Conservation (phyloP, 2,113 vertebrate genomes). For the Tapirus terrestris region DNA sequence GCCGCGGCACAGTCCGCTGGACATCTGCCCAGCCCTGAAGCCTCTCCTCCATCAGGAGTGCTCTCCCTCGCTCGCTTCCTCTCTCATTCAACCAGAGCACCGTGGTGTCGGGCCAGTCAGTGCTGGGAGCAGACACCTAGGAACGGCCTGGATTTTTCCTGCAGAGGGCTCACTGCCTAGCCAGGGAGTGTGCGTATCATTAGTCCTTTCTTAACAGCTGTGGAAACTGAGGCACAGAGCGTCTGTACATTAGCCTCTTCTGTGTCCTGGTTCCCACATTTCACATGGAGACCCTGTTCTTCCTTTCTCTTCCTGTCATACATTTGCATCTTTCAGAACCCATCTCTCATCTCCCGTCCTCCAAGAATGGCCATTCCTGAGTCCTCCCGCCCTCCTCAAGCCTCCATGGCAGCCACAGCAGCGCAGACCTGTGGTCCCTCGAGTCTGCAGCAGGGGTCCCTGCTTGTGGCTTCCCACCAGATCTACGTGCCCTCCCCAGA, state of each 20-base stretch:
- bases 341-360: not conserved
- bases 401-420: not conserved
- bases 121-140: not conserved
- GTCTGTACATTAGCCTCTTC: not conserved
- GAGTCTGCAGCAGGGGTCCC: not conserved
- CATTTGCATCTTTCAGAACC: not conserved
- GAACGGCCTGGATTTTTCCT: not conserved
- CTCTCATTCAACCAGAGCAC: not conserved
- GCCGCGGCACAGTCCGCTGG: not conserved
- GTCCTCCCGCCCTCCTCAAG: not conserved
- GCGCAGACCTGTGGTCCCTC: not conserved
- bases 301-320: not conserved
- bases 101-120: not conserved
- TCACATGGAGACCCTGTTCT: not conserved
- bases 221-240: not conserved
- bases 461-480: not conserved
- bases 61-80: not conserved
- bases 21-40: constrained; percentile 24
- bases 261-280: not conserved
- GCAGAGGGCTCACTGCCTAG: not conserved
- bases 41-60: not conserved
- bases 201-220: not conserved
- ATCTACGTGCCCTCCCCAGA: not conserved
- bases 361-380: not conserved
- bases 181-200: not conserved